phyloP scores from a whole-genome alignment of 2,888 invertebrate species.

The Cheilosia soror region DNA sequence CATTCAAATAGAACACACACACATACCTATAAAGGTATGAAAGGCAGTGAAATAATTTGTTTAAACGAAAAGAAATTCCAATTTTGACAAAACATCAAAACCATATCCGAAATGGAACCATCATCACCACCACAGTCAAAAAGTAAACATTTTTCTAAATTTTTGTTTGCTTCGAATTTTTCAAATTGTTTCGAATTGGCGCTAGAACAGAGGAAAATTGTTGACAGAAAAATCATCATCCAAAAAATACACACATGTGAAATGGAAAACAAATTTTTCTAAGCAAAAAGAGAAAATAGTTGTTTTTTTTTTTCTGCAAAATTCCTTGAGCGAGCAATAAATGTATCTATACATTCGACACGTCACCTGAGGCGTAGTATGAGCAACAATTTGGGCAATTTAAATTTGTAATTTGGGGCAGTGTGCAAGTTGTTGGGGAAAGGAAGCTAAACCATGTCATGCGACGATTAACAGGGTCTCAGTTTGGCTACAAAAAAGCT shows the following conservation, averaged over 20 bases:
- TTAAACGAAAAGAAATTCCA: neutral
- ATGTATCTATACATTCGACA: slow-evolving; percentile 5
- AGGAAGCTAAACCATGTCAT: no score
- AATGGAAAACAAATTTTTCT: neutral
- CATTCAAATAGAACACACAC: slow-evolving; percentile 1
- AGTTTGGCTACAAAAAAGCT: no score
- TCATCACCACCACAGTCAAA: neutral
- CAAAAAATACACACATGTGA: neutral
- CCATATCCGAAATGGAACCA: neutral
- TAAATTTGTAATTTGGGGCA: no score
- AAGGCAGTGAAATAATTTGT: neutral
- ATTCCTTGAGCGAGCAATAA: neutral
- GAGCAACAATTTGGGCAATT: slow-evolving; percentile 26
- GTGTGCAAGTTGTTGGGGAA: no score
- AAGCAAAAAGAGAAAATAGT: slow-evolving; percentile 22
- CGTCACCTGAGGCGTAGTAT: slow-evolving; percentile 10
- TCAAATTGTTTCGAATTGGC: slow-evolving; percentile 18
- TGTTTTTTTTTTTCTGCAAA: neutral
- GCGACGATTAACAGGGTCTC: no score
- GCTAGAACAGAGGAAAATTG: slow-evolving; percentile 5
- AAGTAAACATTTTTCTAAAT: slow-evolving; percentile 20
- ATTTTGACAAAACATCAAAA: slow-evolving; percentile 4
- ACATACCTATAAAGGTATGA: no score
- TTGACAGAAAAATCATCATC: slow-evolving; percentile 45
- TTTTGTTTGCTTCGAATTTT: no score